A percentile compares a stretch with the other conserved stretches of the same genome.
phyloP scores from a whole-genome alignment of 2,113 vertebrate species.

The Antechinus flavipes region DNA sequence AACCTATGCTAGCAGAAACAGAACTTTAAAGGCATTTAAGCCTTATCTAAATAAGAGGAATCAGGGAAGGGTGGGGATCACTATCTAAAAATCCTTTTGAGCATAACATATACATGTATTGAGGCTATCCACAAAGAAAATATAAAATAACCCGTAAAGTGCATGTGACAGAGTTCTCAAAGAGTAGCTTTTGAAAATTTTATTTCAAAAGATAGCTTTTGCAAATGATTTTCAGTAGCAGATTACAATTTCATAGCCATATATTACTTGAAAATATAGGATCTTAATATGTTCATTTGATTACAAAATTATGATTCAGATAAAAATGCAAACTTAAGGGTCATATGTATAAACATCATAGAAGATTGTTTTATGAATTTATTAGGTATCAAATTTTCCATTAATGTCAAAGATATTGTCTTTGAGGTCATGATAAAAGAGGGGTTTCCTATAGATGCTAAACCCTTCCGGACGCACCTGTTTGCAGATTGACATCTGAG shows the following conservation, averaged over 20 bases:
- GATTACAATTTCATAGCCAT: not conserved
- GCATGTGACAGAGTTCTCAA: not conserved
- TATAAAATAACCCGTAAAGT: not conserved
- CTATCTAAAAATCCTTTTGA: not conserved
- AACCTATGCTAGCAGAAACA: not conserved
- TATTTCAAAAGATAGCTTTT: not conserved
- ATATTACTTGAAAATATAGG: not conserved
- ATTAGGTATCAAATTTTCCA: not conserved
- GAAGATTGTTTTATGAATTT: too few species aligned
- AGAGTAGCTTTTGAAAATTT: not conserved
- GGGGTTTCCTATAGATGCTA: not conserved
- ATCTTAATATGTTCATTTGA: not conserved
- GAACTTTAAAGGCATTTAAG: not conserved
- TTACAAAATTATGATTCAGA: not conserved
- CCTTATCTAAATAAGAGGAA: not conserved
- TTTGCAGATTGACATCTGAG: not conserved
- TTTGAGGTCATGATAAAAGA: not conserved
- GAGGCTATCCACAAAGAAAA: not conserved
- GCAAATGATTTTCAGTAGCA: not conserved
- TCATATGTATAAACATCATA: not conserved
- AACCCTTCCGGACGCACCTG: not conserved
- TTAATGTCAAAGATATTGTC: not conserved
- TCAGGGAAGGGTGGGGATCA: not conserved
- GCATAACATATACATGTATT: not conserved
- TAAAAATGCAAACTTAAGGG: not conserved